phyloP scores from a whole-genome alignment of 2,888 invertebrate genomes.

The Caenorhabditis sp. region DNA sequence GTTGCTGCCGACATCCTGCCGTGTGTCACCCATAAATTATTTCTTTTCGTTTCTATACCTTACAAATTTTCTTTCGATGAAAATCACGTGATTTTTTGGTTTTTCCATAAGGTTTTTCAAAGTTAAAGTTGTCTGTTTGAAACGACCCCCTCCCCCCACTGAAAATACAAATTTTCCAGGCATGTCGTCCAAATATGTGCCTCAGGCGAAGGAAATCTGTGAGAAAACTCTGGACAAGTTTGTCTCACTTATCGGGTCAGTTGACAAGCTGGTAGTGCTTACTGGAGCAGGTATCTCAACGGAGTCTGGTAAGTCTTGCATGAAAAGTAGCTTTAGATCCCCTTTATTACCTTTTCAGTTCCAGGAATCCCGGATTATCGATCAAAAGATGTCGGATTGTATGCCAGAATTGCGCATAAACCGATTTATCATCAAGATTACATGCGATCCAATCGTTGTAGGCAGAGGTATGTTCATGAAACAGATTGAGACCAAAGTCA shows the following conservation, averaged over 20 bases:
- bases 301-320: conserved; percentile 87
- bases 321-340: neutral
- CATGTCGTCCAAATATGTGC: conserved; percentile 44
- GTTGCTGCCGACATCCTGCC: neutral
- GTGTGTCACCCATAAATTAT: neutral
- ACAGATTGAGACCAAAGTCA: too few relatives aligned
- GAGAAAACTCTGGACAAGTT: conserved; percentile 50
- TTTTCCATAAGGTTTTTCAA: conserved; percentile 15
- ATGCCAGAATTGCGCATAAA: conserved; percentile 87
- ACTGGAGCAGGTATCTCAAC: conserved; percentile 98
- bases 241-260: conserved; percentile 21
- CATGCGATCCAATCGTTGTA: conserved; percentile 83
- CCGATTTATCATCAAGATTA: conserved; percentile 94
- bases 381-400: conserved; percentile 76
- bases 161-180: conserved; percentile 11
- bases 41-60: neutral
- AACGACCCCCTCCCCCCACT: too few relatives aligned
- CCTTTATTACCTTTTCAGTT: conserved; percentile 36
- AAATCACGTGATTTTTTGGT: conserved; percentile 19
- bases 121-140: too few relatives aligned
- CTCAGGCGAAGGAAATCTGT: conserved; percentile 32
- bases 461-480: conserved; percentile 65
- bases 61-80: neutral
- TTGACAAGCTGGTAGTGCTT: conserved; percentile 86
- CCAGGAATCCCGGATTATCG: conserved; percentile 88